These are phyloP conservation scores for Bos javanicus DNA, from an alignment of 2,113 vertebrate species.

Conservation along the genomic window DNA sequence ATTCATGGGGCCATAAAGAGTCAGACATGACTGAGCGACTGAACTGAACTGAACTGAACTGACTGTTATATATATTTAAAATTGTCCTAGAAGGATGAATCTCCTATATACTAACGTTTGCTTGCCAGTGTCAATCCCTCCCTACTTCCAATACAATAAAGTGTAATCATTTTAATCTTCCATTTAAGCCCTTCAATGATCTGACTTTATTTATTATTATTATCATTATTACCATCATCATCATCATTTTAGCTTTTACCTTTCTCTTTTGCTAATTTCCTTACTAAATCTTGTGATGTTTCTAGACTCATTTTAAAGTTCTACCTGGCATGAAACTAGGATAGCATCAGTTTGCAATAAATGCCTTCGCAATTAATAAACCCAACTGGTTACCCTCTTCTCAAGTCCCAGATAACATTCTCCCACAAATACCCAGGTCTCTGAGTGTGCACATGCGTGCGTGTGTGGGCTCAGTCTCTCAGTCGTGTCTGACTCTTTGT, in stretches of 20 bases:
- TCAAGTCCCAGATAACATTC: background rate
- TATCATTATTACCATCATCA: background rate
- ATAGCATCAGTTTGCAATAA: background rate
- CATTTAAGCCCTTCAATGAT: background rate
- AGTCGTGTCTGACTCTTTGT: background rate
- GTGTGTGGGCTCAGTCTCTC: background rate
- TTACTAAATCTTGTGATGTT: background rate
- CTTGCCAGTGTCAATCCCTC: background rate
- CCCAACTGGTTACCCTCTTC: no score
- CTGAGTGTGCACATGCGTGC: background rate
- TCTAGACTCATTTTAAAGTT: background rate
- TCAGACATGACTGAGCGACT: no score
- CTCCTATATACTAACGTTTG: background rate
- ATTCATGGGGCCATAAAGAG: no score
- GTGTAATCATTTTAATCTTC: background rate
- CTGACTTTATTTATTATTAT: background rate
- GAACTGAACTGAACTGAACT: no score
- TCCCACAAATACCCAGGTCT: no score
- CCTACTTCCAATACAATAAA: background rate
- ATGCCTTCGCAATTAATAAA: background rate
- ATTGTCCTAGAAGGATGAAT: rapidly evolving
- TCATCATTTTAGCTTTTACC: background rate
- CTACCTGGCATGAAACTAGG: background rate
- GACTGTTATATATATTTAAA: background rate
- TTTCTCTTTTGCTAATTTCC: background rate